A percentile compares a stretch with the other conserved stretches of the same genome.
phyloP scores from a whole-genome alignment of 2,113 vertebrate species.

The Gallinago jamesoni region DNA sequence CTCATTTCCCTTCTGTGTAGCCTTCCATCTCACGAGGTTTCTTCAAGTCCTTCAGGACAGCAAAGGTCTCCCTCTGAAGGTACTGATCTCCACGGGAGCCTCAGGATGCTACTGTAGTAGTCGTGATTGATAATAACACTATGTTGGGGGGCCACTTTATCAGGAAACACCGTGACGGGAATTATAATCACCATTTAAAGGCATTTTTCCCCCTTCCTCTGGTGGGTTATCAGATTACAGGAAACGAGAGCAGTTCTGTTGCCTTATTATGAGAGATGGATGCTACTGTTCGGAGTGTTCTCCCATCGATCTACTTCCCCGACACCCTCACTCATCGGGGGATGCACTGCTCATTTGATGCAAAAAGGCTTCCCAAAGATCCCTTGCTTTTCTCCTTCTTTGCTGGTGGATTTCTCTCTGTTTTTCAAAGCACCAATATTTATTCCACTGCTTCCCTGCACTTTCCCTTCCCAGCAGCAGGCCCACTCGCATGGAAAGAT shows the following conservation, averaged over 20 bases:
- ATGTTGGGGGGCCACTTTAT: background rate
- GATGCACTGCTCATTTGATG: background rate
- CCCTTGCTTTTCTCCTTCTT: background rate
- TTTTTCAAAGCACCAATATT: background rate
- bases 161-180: conserved; percentile 4
- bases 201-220: background rate
- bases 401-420: background rate
- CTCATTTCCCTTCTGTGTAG: background rate
- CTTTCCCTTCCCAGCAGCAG: background rate
- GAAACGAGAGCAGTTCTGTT: background rate
- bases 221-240: conserved; percentile 42
- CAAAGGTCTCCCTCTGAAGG: background rate
- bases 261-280: conserved; percentile 39
- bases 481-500: background rate
- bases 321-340: background rate
- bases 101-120: background rate
- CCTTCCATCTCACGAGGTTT: rapidly evolving
- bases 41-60: background rate
- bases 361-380: background rate
- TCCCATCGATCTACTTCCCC: background rate
- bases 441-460: background rate
- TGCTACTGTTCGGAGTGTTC: conserved; percentile 11
- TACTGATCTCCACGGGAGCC: background rate
- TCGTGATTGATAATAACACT: background rate
- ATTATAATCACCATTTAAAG: conserved; percentile 29